Percentiles rank a stretch among this genome's conserved stretches.
Conservation (phyloP, 2,113 vertebrate genomes). For the Rana temporaria region DNA sequence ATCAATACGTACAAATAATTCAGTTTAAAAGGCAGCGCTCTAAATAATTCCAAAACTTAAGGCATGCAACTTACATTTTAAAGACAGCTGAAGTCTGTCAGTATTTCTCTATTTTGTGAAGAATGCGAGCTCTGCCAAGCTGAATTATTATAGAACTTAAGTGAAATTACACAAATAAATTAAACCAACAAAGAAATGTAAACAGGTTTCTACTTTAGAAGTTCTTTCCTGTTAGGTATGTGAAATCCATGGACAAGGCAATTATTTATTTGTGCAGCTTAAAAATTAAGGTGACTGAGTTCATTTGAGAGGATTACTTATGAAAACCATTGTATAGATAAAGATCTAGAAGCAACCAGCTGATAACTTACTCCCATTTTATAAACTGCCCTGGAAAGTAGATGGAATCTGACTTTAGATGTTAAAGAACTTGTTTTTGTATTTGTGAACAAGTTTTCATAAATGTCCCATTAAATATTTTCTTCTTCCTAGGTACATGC, state of each 20-base stretch:
- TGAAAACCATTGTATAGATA: not conserved
- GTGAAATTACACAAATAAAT: no score
- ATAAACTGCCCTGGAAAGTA: not conserved
- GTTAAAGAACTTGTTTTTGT: not conserved
- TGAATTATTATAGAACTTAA: no score
- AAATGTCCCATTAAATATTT: not conserved
- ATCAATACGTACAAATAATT: not conserved
- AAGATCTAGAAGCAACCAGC: not conserved
- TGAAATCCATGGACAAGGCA: not conserved
- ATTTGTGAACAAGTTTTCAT: not conserved
- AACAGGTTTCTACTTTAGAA: no score
- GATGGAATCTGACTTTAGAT: not conserved
- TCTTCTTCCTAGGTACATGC: not conserved
- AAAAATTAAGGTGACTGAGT: not conserved
- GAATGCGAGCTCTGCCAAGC: no score
- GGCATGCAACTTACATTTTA: no score
- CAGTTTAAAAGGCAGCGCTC: not conserved
- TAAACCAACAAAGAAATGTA: no score
- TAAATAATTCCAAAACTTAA: no score
- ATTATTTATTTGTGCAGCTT: not conserved
- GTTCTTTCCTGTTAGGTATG: no score
- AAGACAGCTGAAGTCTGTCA: no score
- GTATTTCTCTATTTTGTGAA: no score
- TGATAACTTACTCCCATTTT: not conserved
- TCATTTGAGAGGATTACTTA: not conserved